Evolutionary conservation across 2,888 invertebrate genomes (phyloP).

Genomic region (Drosophila differens): DNA sequence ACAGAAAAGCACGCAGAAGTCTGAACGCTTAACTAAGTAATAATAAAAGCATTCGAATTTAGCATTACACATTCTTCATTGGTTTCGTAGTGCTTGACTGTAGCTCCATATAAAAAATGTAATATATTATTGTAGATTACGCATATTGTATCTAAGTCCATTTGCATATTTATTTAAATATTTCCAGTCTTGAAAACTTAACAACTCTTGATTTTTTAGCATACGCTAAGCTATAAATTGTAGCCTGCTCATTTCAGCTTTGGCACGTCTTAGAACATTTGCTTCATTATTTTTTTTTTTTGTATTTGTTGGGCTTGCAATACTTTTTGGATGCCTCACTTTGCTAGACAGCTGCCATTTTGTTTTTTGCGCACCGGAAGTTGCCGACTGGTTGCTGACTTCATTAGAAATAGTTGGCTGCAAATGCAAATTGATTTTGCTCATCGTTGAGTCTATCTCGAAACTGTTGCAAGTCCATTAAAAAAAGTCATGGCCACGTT

Average conservation of each 20-base stretch:
- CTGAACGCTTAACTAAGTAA: neutral
- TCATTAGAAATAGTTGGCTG: constrained; percentile 34
- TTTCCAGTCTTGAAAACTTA: neutral
- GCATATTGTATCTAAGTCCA: neutral
- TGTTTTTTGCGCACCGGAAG: constrained; percentile 29
- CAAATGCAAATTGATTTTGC: constrained; percentile 24
- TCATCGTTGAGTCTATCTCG: neutral
- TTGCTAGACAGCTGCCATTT: constrained; percentile 6
- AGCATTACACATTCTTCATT: neutral
- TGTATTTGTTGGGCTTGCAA: neutral
- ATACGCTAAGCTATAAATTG: neutral
- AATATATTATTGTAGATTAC: neutral
- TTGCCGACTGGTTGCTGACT: constrained; percentile 22
- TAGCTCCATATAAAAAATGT: neutral
- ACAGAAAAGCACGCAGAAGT: neutral
- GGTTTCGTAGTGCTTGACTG: neutral
- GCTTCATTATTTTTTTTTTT: neutral
- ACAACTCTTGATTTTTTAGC: neutral
- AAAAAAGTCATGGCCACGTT: neutral
- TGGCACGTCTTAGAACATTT: constrained; percentile 1
- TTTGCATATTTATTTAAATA: neutral
- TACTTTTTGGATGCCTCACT: neutral
- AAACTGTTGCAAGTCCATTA: constrained; percentile 3
- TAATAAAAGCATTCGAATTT: neutral
- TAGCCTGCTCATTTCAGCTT: neutral